Conservation (phyloP, 2,888 invertebrate species). For the Heliconius erato region DNA sequence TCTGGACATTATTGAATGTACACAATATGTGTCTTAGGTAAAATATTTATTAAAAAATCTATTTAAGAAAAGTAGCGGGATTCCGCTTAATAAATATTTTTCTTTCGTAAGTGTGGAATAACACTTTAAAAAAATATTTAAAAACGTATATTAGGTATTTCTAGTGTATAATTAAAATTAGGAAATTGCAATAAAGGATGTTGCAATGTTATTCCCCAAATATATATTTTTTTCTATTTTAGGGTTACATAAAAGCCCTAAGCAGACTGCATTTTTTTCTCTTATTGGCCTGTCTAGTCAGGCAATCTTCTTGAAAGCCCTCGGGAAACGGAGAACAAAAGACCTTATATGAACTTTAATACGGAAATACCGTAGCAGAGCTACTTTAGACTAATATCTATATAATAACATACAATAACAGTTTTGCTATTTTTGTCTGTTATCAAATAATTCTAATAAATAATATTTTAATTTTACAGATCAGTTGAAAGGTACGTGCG, state of each 20-base stretch:
- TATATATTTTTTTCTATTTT: neutral
- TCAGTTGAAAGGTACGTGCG: slow-evolving; percentile 93
- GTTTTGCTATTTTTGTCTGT: neutral
- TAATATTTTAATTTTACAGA: slow-evolving; percentile 76
- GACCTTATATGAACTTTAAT: slow-evolving; percentile 15
- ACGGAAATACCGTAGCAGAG: slow-evolving; percentile 6
- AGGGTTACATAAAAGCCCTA: slow-evolving; percentile 25
- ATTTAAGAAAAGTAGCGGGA: no score
- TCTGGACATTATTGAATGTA: no score
- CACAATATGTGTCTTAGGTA: no score
- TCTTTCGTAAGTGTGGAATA: no score
- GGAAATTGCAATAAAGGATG: neutral
- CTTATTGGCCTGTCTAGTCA: slow-evolving; percentile 36
- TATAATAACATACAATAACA: neutral
- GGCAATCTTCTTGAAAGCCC: slow-evolving; percentile 41
- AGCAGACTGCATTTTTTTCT: slow-evolving; percentile 33
- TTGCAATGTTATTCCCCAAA: neutral
- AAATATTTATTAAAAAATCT: no score
- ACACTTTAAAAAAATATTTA: no score
- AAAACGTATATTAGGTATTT: no score
- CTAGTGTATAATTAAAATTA: no score
- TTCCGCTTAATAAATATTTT: no score
- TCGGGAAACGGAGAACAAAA: slow-evolving; percentile 19
- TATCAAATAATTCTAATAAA: neutral
- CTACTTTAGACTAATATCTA: neutral